Conservation (phyloP, 2,888 invertebrate species). For the Anorthoa munda region DNA sequence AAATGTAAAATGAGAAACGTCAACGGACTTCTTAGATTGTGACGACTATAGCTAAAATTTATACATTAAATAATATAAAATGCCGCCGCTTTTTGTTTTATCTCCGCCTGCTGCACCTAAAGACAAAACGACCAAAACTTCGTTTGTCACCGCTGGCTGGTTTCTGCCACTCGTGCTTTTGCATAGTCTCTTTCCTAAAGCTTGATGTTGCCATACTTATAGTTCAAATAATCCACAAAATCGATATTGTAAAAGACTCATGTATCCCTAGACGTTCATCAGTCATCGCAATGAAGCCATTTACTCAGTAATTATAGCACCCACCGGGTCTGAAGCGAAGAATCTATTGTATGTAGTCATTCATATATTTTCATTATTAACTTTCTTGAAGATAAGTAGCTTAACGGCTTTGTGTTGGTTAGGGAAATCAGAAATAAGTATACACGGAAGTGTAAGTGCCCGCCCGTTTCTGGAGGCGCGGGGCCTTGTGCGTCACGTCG, state of each 20-base stretch:
- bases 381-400: constrained; percentile 41
- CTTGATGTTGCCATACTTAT: neutral
- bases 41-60: too few relatives aligned
- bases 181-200: neutral
- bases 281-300: constrained; percentile 56
- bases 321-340: constrained; percentile 33
- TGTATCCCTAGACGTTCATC: constrained; percentile 51
- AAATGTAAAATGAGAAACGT: too few relatives aligned
- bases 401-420: constrained; percentile 14
- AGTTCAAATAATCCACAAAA: constrained; percentile 14
- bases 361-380: constrained; percentile 51
- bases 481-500: too few relatives aligned
- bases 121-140: too few relatives aligned
- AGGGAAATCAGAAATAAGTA: constrained; percentile 26
- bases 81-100: too few relatives aligned
- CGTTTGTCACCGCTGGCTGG: too few relatives aligned
- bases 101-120: too few relatives aligned
- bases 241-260: constrained; percentile 41
- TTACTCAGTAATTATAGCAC: constrained; percentile 59
- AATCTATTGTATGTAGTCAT: constrained; percentile 38
- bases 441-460: neutral
- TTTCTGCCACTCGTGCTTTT: neutral
- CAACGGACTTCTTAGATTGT: too few relatives aligned
- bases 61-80: too few relatives aligned
- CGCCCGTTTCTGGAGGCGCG: too few relatives aligned